Percentiles rank a stretch among this genome's conserved stretches.
These are phyloP conservation scores for Girardinus metallicus DNA, from an alignment of 2,797 vertebrate genomes.

Conservation along the genomic window DNA sequence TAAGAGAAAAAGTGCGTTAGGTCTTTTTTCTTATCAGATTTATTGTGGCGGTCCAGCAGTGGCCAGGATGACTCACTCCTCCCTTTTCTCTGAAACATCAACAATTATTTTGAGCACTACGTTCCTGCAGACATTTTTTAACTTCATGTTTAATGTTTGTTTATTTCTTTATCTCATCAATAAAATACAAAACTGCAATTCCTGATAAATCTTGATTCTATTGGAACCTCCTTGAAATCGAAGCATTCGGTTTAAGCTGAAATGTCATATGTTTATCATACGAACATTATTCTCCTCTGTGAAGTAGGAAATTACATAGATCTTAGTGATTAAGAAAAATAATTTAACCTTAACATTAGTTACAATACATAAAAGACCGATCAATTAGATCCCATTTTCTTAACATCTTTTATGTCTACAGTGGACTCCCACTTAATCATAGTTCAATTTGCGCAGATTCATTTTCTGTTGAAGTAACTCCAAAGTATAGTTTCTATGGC, in stretches of 20 bases:
- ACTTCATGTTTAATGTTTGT: neutral
- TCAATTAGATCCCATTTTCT: neutral
- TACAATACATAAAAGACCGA: neutral
- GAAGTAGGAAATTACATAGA: neutral
- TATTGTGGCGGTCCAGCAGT: neutral
- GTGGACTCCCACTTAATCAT: too few relatives aligned
- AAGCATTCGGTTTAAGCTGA: neutral
- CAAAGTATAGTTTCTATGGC: neutral
- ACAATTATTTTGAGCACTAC: neutral
- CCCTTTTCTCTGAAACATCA: neutral
- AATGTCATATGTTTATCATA: neutral
- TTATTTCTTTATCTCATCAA: neutral
- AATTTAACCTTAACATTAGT: neutral
- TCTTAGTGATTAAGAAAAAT: neutral
- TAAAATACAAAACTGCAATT: neutral
- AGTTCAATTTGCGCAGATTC: too few relatives aligned
- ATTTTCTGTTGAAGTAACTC: too few relatives aligned
- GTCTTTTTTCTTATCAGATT: neutral
- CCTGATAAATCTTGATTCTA: neutral
- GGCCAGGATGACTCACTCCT: neutral
- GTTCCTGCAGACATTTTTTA: neutral
- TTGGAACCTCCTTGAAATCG: neutral
- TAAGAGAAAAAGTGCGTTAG: neutral
- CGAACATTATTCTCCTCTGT: neutral
- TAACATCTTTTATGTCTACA: too few relatives aligned